Evolutionary conservation across 2,113 vertebrate species (phyloP).

Genomic region (Colinus virginianus): DNA sequence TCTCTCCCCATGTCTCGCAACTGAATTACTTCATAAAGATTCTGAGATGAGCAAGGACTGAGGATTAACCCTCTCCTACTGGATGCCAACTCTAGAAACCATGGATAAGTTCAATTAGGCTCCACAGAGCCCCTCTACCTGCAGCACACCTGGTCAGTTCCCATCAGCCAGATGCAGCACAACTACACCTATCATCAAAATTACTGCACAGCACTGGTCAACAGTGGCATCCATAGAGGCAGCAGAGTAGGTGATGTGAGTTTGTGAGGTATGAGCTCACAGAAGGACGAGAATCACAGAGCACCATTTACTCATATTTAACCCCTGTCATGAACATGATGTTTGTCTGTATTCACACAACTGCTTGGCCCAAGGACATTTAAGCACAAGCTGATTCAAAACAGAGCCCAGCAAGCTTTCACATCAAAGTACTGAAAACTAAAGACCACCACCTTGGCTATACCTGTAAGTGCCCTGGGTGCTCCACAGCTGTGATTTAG

Average conservation of each 20-base stretch:
- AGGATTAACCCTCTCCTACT: neutral
- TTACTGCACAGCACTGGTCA: fast-evolving
- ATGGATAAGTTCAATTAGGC: neutral
- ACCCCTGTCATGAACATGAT: fast-evolving
- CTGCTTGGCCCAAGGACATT: neutral
- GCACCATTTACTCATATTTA: neutral
- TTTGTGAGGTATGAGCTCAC: neutral
- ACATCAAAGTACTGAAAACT: neutral
- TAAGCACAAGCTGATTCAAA: neutral
- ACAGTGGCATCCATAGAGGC: neutral
- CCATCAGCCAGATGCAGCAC: fast-evolving
- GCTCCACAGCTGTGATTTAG: neutral
- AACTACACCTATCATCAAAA: neutral
- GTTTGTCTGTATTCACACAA: neutral
- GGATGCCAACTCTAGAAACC: neutral
- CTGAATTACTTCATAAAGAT: neutral
- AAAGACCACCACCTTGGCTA: neutral
- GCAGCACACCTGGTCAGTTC: neutral
- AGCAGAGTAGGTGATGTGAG: fast-evolving
- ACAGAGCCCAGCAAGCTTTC: neutral
- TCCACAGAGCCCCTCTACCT: neutral
- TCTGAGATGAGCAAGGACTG: neutral
- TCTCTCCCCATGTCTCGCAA: neutral
- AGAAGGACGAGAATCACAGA: neutral
- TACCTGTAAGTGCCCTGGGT: neutral